phyloP scores from a whole-genome alignment of 2,113 vertebrate species.

The Thryonomys swinderianus region DNA sequence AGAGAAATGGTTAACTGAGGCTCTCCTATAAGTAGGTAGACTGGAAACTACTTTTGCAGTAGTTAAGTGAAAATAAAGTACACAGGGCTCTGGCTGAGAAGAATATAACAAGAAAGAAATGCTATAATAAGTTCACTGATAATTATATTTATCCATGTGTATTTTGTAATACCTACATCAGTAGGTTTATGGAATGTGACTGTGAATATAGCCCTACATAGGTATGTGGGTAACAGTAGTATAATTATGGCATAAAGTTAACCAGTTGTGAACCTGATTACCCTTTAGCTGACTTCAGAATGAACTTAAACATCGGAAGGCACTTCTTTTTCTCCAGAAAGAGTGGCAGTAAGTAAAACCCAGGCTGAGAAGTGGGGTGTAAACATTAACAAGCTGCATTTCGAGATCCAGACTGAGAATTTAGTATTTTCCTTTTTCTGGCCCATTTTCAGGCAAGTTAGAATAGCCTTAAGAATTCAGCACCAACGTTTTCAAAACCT shows the following conservation, averaged over 20 bases:
- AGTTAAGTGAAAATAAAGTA: constrained; percentile 38
- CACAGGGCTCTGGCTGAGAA: neutral
- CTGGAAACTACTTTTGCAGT: neutral
- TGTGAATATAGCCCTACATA: constrained; percentile 27
- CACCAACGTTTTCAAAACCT: constrained; percentile 34
- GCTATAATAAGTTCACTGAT: neutral
- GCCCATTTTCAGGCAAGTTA: constrained; percentile 18
- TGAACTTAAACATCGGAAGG: constrained; percentile 29
- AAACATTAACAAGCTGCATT: constrained; percentile 19
- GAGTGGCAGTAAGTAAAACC: constrained; percentile 47
- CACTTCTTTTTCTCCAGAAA: neutral
- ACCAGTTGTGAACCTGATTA: neutral
- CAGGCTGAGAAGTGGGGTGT: constrained; percentile 24
- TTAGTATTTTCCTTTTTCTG: constrained; percentile 51
- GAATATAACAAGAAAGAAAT: neutral
- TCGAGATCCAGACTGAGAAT: constrained; percentile 47
- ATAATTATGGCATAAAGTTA: neutral
- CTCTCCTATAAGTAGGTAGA: neutral
- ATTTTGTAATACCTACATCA: constrained; percentile 21
- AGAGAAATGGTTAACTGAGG: neutral
- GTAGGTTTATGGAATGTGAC: constrained; percentile 19
- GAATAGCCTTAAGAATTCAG: constrained; percentile 22
- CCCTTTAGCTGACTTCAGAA: constrained; percentile 38
- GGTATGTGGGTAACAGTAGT: neutral
- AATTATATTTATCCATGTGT: neutral